Percentiles rank a stretch among this genome's conserved stretches.
These are phyloP conservation scores for Aphidius gifuensis DNA, from an alignment of 1,140 invertebrate species.

Conservation along the genomic window DNA sequence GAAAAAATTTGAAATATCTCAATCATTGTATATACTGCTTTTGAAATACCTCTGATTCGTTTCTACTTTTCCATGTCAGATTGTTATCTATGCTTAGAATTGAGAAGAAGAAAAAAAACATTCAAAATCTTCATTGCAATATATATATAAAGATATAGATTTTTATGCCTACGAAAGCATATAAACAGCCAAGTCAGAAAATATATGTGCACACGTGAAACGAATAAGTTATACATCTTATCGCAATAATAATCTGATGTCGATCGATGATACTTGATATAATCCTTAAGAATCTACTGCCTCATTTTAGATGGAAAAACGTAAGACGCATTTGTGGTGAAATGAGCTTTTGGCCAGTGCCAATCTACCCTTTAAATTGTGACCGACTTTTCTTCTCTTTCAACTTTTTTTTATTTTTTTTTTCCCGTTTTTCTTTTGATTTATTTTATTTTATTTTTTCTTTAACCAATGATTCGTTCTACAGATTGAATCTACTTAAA, in stretches of 20 bases:
- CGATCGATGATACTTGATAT: slow-evolving; percentile 11
- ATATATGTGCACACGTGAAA: slow-evolving; percentile 29
- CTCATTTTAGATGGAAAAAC: slow-evolving; percentile 30
- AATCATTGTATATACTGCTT: slow-evolving; percentile 3
- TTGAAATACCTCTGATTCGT: slow-evolving; percentile 27
- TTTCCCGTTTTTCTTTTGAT: no score
- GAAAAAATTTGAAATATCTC: slow-evolving; percentile 1
- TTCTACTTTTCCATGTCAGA: slow-evolving; percentile 37
- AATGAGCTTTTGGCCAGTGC: no score
- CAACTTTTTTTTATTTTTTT: no score
- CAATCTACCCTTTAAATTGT: no score
- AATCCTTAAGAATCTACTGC: slow-evolving; percentile 18
- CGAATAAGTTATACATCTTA: slow-evolving; percentile 28
- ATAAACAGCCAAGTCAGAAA: no score
- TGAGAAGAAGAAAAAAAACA: neutral
- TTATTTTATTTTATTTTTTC: no score
- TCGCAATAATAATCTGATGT: no score
- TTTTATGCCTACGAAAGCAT: no score
- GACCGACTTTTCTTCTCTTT: no score
- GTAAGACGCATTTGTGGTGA: neutral
- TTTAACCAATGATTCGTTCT: slow-evolving; percentile 24
- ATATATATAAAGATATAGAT: neutral
- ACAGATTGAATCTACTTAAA: neutral
- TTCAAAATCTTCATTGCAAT: neutral
- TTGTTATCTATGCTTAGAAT: slow-evolving; percentile 24